Conservation (phyloP, 1,140 invertebrate genomes). For the Manduca sexta region DNA sequence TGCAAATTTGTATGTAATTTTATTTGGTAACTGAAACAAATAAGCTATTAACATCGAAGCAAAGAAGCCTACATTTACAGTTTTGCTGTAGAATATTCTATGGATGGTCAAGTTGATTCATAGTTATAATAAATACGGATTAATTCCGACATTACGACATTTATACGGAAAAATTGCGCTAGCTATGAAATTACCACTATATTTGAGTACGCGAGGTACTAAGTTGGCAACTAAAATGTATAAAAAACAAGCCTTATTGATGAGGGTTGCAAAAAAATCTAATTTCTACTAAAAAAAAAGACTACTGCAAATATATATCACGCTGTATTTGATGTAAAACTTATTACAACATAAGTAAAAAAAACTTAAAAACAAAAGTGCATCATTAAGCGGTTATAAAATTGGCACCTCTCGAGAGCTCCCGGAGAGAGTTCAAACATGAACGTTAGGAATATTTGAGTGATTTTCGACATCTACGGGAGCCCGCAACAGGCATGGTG, state of each 20-base stretch:
- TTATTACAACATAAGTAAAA: slow-evolving; percentile 47
- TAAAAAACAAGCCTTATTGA: too few species aligned
- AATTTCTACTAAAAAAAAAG: slow-evolving; percentile 26
- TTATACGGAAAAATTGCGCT: too few species aligned
- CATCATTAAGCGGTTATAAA: slow-evolving; percentile 25
- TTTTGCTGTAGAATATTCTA: too few species aligned
- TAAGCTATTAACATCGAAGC: slow-evolving; percentile 42
- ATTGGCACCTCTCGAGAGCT: slow-evolving; percentile 1
- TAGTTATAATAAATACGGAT: slow-evolving; percentile 3
- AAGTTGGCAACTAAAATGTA: background rate
- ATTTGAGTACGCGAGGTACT: too few species aligned
- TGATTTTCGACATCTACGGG: too few species aligned
- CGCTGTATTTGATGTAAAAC: slow-evolving; percentile 53
- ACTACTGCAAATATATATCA: slow-evolving; percentile 49
- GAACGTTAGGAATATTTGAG: too few species aligned
- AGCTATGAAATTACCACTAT: too few species aligned
- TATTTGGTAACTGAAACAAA: slow-evolving; percentile 66
- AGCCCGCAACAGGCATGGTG: background rate
- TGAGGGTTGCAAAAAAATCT: too few species aligned
- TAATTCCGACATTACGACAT: too few species aligned
- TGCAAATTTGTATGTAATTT: slow-evolving; percentile 44
- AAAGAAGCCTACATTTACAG: slow-evolving; percentile 14
- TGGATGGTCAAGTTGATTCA: too few species aligned
- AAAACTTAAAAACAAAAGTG: slow-evolving; percentile 36
- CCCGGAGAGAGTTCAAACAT: background rate